Percentiles rank a stretch among this genome's conserved stretches.
Conservation (phyloP, 30 jellyfish, hydroid and myxozoan genomes). For the Turritopsis dohrnii region DNA sequence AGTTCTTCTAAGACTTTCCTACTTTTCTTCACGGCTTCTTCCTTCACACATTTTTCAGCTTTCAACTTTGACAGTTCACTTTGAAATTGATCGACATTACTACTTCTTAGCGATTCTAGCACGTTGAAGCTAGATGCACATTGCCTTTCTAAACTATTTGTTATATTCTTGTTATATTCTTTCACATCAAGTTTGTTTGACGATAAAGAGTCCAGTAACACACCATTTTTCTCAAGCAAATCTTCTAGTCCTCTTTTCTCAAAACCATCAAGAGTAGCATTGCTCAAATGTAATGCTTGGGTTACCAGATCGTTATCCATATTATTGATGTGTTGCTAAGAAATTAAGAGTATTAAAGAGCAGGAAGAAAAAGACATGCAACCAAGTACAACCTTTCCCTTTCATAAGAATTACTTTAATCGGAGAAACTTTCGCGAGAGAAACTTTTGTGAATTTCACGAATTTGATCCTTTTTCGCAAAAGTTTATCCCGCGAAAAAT, state of each 20-base stretch:
- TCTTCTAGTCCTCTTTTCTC: background rate
- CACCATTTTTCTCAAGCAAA: background rate
- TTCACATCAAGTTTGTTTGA: background rate
- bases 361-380: no score
- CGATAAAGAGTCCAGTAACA: background rate
- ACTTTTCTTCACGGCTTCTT: background rate
- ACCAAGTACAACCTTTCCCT: no score
- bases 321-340: no score
- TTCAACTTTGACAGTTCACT: background rate
- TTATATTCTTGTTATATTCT: background rate
- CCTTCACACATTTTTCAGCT: background rate
- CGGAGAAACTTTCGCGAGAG: no score
- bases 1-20: conserved; percentile 23
- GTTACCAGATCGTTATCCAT: background rate
- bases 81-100: background rate
- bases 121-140: background rate
- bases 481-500: no score
- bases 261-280: background rate
- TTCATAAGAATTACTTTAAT: no score
- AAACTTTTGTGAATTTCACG: no score
- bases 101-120: background rate
- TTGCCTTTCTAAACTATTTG: background rate
- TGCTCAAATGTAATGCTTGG: background rate
- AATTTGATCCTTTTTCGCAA: no score
- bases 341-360: no score